phyloP scores from a whole-genome alignment of 2,888 invertebrate genomes.

The Campoletis raptor region DNA sequence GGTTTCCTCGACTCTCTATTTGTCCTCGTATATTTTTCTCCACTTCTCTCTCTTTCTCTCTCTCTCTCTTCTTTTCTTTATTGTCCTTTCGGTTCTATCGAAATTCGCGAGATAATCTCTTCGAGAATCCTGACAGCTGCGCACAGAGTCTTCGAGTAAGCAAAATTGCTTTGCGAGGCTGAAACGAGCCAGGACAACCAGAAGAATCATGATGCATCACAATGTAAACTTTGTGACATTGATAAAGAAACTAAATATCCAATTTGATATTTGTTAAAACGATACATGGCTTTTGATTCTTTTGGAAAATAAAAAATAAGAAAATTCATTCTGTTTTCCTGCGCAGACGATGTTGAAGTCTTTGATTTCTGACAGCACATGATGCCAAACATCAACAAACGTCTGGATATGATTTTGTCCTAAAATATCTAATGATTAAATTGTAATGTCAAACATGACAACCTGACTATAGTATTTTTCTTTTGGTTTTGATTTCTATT shows the following conservation, averaged over 20 bases:
- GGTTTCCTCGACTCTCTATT: conserved; percentile 52
- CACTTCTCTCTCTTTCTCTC: not conserved
- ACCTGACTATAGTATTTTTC: too few relatives aligned
- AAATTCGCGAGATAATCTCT: conserved; percentile 64
- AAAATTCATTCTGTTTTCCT: too few relatives aligned
- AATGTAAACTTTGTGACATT: not conserved
- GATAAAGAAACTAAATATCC: not conserved
- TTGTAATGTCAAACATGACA: too few relatives aligned
- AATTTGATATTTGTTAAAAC: too few relatives aligned
- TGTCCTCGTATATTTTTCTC: conserved; percentile 41
- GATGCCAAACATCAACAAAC: too few relatives aligned
- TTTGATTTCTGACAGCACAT: too few relatives aligned
- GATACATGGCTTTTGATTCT: not conserved
- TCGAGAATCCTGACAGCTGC: conserved; percentile 57
- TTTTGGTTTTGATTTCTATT: too few relatives aligned
- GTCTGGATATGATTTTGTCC: too few relatives aligned
- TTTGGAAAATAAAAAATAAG: not conserved
- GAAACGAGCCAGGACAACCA: not conserved
- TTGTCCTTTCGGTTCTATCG: conserved; percentile 43
- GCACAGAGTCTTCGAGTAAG: not conserved
- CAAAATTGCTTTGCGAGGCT: not conserved
- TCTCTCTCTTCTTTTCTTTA: conserved; percentile 8
- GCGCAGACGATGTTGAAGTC: too few relatives aligned
- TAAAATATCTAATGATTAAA: too few relatives aligned
- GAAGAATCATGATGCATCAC: not conserved